Percentiles rank a stretch among this genome's conserved stretches.
phyloP scores from a whole-genome alignment of 2,797 vertebrate species.

The Ara ararauna region DNA sequence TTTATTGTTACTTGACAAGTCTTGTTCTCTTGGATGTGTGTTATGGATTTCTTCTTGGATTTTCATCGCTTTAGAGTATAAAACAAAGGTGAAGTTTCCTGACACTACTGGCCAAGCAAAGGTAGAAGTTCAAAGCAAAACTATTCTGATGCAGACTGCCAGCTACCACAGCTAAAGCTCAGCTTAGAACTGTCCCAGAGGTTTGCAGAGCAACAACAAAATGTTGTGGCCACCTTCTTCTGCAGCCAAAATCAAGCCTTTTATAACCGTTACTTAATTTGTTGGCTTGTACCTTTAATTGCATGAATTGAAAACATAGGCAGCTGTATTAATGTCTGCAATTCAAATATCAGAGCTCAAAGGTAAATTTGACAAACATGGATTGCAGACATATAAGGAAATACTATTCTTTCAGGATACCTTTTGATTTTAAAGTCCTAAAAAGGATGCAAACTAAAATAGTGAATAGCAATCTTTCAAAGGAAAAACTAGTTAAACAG shows the following conservation, averaged over 20 bases:
- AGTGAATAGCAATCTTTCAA: neutral
- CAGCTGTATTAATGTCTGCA: neutral
- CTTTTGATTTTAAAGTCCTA: neutral
- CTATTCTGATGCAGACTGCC: neutral
- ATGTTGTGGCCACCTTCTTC: neutral
- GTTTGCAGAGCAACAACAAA: neutral
- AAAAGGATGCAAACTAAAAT: neutral
- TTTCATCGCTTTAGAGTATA: neutral
- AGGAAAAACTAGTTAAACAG: neutral
- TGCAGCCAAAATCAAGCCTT: neutral
- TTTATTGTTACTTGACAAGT: conserved; percentile 43
- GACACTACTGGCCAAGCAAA: neutral
- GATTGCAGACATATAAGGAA: neutral
- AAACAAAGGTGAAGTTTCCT: conserved; percentile 18
- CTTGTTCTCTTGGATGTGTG: conserved; percentile 17
- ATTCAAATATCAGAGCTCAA: neutral
- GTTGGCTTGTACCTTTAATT: neutral
- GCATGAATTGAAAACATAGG: neutral
- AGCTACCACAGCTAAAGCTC: neutral
- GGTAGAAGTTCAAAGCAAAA: conserved; percentile 4
- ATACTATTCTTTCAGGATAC: neutral
- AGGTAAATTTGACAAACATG: neutral
- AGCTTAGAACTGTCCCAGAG: neutral
- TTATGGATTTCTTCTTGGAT: conserved; percentile 1
- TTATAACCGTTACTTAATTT: neutral